Base-by-base conservation (phyloP, 2,888 invertebrate species). In the Pasiphila rectangulata region DNA sequence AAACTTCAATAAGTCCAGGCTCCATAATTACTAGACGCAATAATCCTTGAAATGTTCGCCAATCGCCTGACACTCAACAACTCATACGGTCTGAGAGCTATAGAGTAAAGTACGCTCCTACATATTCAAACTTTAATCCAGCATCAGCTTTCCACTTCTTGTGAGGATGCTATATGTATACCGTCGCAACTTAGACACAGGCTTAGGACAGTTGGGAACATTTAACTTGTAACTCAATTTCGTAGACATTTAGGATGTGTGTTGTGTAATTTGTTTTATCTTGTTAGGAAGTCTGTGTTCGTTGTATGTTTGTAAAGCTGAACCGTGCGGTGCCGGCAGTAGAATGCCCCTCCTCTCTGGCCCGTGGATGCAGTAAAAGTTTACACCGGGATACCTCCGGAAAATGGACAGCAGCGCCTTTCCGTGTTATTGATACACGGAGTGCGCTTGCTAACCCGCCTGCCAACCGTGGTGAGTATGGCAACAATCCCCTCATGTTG, bases 121-220 rank as follows among this genome's bases (percentile, higher is more conserved):
- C 80, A 79, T 77, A 83, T 83, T 82, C 81, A 77, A 81, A 84
- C 74, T 83, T 83, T 76, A 85, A 85, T 81, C 82, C 78, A 71
- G 75, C 83, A 80, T 79, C 79, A 77, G 80, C 73, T 72, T 44
- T 44, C 41, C 67, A 64, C 73, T 72, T 73, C 75, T 75, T 76
- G 44, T 32, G 37, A 41, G 49, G 44, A 44, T 40, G 38, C 48
- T 49, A 45, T 45, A 42, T 29, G 49, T 45, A 42, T 29, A 44
- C 37, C 38, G 45, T 49, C 49, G 44, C 41, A 49, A 49, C 44
- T 49, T 49, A 45, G 49, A 39, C 39, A 36, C 32, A 43, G 40
- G 49, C 39, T 49, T 49, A 40, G 40, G 49, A 45, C 49, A 49
- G 49, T 49, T 49, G 30, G 44, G 6, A 49, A 44, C 49, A 41